phyloP scores from a whole-genome alignment of 2,888 invertebrate species.

The Caenorhabditis imperialis region DNA sequence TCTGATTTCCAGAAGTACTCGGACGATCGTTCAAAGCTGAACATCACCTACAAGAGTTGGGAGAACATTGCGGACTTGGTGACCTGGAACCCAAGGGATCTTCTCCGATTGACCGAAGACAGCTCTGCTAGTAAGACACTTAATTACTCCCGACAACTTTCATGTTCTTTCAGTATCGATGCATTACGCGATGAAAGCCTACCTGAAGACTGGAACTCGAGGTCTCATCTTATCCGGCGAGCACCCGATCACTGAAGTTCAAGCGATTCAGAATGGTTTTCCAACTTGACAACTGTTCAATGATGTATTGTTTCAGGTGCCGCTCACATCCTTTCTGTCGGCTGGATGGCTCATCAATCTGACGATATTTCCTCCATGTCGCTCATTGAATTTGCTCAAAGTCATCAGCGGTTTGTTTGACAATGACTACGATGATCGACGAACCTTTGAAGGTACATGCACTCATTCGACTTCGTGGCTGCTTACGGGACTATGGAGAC shows the following conservation, averaged over 20 bases:
- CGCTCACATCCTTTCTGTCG: constrained; percentile 28
- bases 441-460: constrained; percentile 13
- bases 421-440: too few species aligned
- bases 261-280: constrained; percentile 40
- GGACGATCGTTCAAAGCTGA: constrained; percentile 25
- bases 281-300: neutral
- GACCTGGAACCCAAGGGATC: constrained; percentile 40
- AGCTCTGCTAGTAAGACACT: constrained; percentile 25
- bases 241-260: constrained; percentile 38
- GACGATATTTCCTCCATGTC: constrained; percentile 24
- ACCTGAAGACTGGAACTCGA: constrained; percentile 8
- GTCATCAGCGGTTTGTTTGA: constrained; percentile 24
- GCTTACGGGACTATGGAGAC: constrained; percentile 19
- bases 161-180: constrained; percentile 29
- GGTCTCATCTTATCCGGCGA: constrained; percentile 24
- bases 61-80: constrained; percentile 43
- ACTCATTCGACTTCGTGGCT: constrained; percentile 38
- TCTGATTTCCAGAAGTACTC: constrained; percentile 26
- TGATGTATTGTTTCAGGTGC: constrained; percentile 40
- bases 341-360: constrained; percentile 22
- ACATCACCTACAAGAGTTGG: constrained; percentile 36
- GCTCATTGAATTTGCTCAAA: constrained; percentile 26
- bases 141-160: too few species aligned
- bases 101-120: constrained; percentile 28
- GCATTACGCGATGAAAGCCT: constrained; percentile 33